Base-by-base conservation (phyloP, 2,888 invertebrate genomes). In the Diabrotica balteata region DNA sequence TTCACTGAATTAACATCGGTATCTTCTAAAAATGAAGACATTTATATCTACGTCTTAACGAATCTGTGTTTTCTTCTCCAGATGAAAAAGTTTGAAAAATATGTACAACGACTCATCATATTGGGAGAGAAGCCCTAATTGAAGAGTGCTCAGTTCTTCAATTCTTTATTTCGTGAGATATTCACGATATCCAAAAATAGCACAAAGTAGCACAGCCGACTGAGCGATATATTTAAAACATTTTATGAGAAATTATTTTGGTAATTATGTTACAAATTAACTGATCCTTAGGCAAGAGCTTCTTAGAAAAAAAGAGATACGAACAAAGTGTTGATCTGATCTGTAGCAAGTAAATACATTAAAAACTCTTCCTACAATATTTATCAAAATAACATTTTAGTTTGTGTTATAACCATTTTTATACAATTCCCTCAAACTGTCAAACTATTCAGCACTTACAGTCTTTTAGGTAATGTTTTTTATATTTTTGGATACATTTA, bases 71-170 rank as follows among this genome's bases (percentile, higher is more conserved):
- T 61, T 46, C 53, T 53, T 17, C 53, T 61, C 46, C 7, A 7
- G 44, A 46, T 32, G 22, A 53, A 32, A 7, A 46, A 61, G 22
- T 10, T 17, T 62, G 62, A 62, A 47, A 55, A 55, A 46, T 62
- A 62, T 62, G 47, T 62, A 62, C 62, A 62, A 62, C 49, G 62
- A 62, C 62, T 62, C 62, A 62, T 55, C 54, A 42, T 55, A 8
- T 42, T 55, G 54, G 55, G 55, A 45, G 2, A 52, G 51, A 58
- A 47, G 42, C 50, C 49, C 57, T 51, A 63, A 63, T 63, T 63
- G 63, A 63, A 64, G 64, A 64, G 42, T 64, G 64, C 64, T 64
- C 64, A 64, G 52, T 64, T 64, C 64, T 64, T 64, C 64, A 64
- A 64, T 64, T 58, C 45, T 45, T 45, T 11, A 47, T 53, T n/a